phyloP scores from a whole-genome alignment of 2,888 invertebrate species.

The Apotomis betuletana region DNA sequence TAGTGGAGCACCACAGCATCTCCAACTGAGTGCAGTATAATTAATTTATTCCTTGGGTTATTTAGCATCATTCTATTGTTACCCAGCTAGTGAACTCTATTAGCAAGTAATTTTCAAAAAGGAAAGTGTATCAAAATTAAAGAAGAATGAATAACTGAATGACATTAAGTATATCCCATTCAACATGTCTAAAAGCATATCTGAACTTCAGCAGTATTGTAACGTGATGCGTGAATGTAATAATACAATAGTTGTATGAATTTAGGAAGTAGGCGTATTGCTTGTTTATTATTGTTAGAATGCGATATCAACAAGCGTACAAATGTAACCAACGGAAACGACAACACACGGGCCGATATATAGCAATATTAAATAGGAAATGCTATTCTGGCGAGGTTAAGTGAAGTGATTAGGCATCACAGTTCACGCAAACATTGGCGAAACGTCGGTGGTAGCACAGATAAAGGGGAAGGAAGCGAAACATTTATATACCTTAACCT shows the following conservation, averaged over 20 bases:
- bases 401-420: conserved; percentile 46
- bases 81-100: too few species aligned
- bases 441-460: conserved; percentile 33
- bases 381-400: conserved; percentile 39
- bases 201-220: background rate
- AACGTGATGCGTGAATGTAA: conserved; percentile 10
- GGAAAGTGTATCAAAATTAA: too few species aligned
- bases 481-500: conserved; percentile 69
- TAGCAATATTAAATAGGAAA: conserved; percentile 13
- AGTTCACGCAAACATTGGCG: background rate
- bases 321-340: conserved; percentile 31
- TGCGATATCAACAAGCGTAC: conserved; percentile 34
- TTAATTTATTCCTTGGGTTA: too few species aligned
- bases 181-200: too few species aligned
- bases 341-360: conserved; percentile 9
- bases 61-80: too few species aligned
- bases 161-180: too few species aligned
- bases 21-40: too few species aligned
- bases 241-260: conserved; percentile 5
- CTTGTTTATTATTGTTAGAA: conserved; percentile 32
- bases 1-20: too few species aligned
- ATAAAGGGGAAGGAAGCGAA: conserved; percentile 40
- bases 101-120: too few species aligned
- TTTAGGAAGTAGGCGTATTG: conserved; percentile 39
- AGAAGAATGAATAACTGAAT: too few species aligned